Evolutionary conservation across 30 jellyfish, hydroid and myxozoan species (phyloP).

Genomic region (Hydractinia symbiolongicarpus): DNA sequence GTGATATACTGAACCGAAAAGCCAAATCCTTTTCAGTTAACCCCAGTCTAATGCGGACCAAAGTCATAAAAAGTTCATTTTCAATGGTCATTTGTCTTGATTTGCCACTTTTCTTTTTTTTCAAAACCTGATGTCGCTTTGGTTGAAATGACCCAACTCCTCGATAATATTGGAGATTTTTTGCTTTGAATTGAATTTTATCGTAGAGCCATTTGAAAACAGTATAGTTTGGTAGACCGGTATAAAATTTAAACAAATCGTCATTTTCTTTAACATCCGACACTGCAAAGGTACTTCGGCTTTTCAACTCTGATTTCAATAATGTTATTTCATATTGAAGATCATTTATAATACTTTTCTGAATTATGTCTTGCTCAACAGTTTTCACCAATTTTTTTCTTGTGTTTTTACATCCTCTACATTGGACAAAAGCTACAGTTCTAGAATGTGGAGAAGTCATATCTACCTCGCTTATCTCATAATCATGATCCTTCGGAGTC

Average conservation of each 20-base stretch:
- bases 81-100: too few relatives aligned
- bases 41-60: too few relatives aligned
- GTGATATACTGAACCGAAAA: too few relatives aligned
- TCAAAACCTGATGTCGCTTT: too few relatives aligned
- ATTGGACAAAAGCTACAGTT: not conserved
- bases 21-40: too few relatives aligned
- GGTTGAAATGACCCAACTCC: too few relatives aligned
- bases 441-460: not conserved
- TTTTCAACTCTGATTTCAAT: not conserved
- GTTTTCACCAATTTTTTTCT: not conserved
- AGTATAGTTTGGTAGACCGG: not conserved
- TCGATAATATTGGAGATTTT: not conserved
- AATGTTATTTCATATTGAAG: not conserved
- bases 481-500: too few relatives aligned
- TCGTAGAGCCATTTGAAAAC: conserved; percentile 1
- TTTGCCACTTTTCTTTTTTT: too few relatives aligned
- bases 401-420: not conserved
- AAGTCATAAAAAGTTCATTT: too few relatives aligned
- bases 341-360: not conserved
- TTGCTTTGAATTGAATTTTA: not conserved
- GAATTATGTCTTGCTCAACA: not conserved
- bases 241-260: not conserved
- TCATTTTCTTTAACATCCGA: not conserved
- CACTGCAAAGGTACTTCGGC: not conserved
- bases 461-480: not conserved